phyloP scores from a whole-genome alignment of 1,140 invertebrate species.

The Bombus pyrosoma region DNA sequence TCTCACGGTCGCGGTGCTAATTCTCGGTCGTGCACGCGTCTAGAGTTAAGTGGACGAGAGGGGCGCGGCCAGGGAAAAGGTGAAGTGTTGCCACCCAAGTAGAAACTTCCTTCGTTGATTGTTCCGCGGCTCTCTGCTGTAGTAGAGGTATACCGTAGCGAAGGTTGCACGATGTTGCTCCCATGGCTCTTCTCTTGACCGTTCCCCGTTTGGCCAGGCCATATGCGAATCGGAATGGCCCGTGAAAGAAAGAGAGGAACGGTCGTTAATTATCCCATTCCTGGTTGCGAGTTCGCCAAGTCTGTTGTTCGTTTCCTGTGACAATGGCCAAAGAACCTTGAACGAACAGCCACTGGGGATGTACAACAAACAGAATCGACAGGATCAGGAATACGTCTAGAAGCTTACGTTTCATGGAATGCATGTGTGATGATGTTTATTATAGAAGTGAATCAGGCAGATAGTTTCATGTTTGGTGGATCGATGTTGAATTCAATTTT shows the following conservation, averaged over 20 bases:
- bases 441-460: too few species aligned
- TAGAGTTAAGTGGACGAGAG: neutral
- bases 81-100: conserved; percentile 73
- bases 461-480: too few species aligned
- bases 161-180: conserved; percentile 41
- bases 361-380: neutral
- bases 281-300: conserved; percentile 5
- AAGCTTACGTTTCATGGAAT: neutral
- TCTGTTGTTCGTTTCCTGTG: neutral
- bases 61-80: conserved; percentile 26
- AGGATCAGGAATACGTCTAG: neutral
- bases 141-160: neutral
- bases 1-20: conserved; percentile 38
- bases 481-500: too few species aligned
- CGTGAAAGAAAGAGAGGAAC: conserved; percentile 43
- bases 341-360: neutral
- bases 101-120: conserved; percentile 73
- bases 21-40: conserved; percentile 44
- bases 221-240: conserved; percentile 44
- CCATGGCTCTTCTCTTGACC: conserved; percentile 44
- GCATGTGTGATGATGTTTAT: neutral
- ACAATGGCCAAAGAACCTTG: conserved; percentile 15
- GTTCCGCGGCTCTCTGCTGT: conserved; percentile 41
- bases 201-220: conserved; percentile 39
- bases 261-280: conserved; percentile 72